Base-by-base conservation (phyloP, 2,888 invertebrate species). In the Psylliodes chrysocephalus region DNA sequence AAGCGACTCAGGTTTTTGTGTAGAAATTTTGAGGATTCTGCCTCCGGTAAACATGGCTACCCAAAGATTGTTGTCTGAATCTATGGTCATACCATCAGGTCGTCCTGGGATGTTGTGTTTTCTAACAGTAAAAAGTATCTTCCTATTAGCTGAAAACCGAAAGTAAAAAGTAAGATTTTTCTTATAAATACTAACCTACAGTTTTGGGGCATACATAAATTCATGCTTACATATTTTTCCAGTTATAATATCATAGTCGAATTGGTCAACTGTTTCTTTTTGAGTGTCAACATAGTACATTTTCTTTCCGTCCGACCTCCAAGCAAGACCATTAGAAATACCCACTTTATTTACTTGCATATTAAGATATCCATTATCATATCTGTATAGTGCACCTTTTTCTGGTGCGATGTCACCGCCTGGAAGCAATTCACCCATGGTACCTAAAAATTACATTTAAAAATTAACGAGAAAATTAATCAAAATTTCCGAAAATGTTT, bases 261-360 rank as follows among this genome's bases (percentile, higher is more conserved):
- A 73, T 1, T 87, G 89, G 68, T 86, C 89, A 6, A 93, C 83
- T 63, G 87, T 86, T 33, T 84, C 80, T 0, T 88, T 87, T 0
- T 86, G 83, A 0, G 91, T 87, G 81, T 94, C 93, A 30, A 91
- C 91, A 79, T 90, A 93, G 80, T 91, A 93, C 85, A 93, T 88
- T 70, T 85, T 87, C 63, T 86, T 86, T 71, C 87, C 86, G 74
- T 90, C 87, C 0, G 79, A 73, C 18, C 87, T 89, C 92, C 93
- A 94, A 0, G 89, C 88, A 4, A 93, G 80, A 1, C 93, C 94
- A 74, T 93, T 94, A 0, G 79, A 78, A 42, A 78, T 72, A 6
- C 73, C 71, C 8, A 80, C 57, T 47, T 74, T 57, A 4, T 60
- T 64, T 2, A 74, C 15, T 49, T 78, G 77, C 12, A 56, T 73